Base-by-base conservation (phyloP, 2,113 vertebrate species). In the Crotalus helleri region DNA sequence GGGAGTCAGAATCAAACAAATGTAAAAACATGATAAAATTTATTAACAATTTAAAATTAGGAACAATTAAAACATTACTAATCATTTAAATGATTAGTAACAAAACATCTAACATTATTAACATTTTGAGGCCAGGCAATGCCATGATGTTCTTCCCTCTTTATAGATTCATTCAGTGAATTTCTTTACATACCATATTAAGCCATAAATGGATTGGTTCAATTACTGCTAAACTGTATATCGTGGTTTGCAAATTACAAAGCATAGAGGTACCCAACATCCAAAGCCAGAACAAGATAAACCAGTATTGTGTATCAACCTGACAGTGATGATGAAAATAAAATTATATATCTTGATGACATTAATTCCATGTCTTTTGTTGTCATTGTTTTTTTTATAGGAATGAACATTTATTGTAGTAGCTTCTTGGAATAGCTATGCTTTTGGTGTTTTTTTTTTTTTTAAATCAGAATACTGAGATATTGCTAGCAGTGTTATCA, bases 331-430 rank as follows among this genome's bases (percentile, higher is more conserved):
- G 74, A 44, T 81, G 74, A 81, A 81, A 81, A 81, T 81, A 81
- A 81, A 81, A 81, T 39, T 81, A 81, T 81, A 39, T 81, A 81
- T 44, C 33, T 81, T 81, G 33, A 33, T 81, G 33, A 81, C 2
- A 39, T 81, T 81, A 44, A 81, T 81, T 81, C n/a, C 33, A 81
- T 81, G 39, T 74, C 49, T 74, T 33, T 33, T 69, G 12, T 33
- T 69, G 39, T 9, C 0, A 0, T 1, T 33, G 19, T 1, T 15
- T 49, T 9, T 49, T 91, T 91, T 88, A 61, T 58, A 92, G 91
- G 55, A 33, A 2, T 0, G 0, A 46, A 55, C n/a, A n/a, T 58
- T 94, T 46, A 39, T 92, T 0, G 0, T 8, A 13, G 10, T 11
- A 10, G 51, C 9, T 51, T 26, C 24, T 51, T 26, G 46, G 46